These are phyloP conservation scores for Xiphophorus birchmanni DNA, from an alignment of 2,797 vertebrate genomes.

Conservation along the genomic window DNA sequence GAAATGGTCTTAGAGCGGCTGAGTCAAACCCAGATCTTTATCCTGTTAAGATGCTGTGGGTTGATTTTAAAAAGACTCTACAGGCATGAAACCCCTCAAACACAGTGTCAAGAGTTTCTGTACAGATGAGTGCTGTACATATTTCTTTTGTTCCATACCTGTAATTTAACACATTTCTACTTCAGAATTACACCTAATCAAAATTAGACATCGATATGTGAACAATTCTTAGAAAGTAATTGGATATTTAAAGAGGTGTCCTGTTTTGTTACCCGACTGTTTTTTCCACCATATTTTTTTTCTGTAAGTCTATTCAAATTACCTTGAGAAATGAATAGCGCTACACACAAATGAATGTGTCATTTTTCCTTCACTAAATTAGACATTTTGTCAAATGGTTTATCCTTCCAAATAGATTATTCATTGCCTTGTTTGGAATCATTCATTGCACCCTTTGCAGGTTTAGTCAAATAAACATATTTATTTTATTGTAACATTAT, in stretches of 20 bases:
- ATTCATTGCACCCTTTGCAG: neutral
- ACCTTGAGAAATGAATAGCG: slow-evolving; percentile 4
- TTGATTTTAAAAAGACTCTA: neutral
- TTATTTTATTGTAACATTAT: neutral
- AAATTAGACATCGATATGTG: neutral
- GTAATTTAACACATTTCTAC: neutral
- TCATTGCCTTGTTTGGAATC: neutral
- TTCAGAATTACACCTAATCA: neutral
- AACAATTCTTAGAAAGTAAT: neutral
- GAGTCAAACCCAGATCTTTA: neutral
- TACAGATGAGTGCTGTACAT: neutral
- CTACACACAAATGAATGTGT: neutral
- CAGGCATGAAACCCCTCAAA: neutral
- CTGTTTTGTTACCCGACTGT: neutral
- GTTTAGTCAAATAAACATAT: neutral
- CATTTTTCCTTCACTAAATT: neutral
- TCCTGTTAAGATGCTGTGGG: neutral
- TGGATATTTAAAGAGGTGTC: neutral
- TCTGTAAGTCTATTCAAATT: neutral
- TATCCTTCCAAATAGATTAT: neutral
- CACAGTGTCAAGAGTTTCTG: neutral
- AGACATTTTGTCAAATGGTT: slow-evolving; percentile 1
- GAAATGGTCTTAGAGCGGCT: neutral
- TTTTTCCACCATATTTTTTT: neutral
- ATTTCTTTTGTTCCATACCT: neutral